Evolutionary conservation across 2,888 invertebrate species (phyloP), one percentile per base, ranked within the genome.

Genomic region (Venusia cambrica): DNA sequence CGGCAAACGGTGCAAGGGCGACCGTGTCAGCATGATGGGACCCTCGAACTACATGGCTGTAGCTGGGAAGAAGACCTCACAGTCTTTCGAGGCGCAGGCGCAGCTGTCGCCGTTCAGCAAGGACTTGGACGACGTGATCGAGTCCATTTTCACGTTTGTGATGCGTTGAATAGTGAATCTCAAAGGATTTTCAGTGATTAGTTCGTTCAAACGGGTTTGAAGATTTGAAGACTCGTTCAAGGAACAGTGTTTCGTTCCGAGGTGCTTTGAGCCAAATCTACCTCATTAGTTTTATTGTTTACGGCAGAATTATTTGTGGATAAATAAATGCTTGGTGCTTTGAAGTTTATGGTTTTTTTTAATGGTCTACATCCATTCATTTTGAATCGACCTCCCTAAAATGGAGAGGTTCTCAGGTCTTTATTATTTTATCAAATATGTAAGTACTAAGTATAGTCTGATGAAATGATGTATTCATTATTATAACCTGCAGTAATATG

Each of bases 51-150:
- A 69, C 15, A 48, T 84, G 7, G 59, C 70, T n/a, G 84, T 81
- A 0, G 73, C 76, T 0, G 85, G 87, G 6, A 77, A 81, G 49
- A 79, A 77, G 45, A 53, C 65, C 1, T 49, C 64, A 0, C 67
- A 69, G 1, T 63, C 64, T 1, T 75, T 74, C 47, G 85, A 81
- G 51, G 74, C 76, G 3, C 85, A 81, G 51, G 75, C 81, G 2
- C 85, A 85, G 37, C 63, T 85, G 8, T 87, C 85, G 0, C 85
- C 85, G 0, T 85, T 87, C 64, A 83, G 81, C 64, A 83, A 77
- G 47, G 80, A 84, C 13, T 47, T 87, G 65, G 85, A 87, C 54
- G 85, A 84, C 45, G 78, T 85, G 38, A 80, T 87, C 39, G 85
- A 87, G 35, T 81, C 83, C 0, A 78, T 87, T 55, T 87, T 87